Base-by-base conservation (phyloP, 2,113 vertebrate genomes). In the Tragelaphus imberbis region DNA sequence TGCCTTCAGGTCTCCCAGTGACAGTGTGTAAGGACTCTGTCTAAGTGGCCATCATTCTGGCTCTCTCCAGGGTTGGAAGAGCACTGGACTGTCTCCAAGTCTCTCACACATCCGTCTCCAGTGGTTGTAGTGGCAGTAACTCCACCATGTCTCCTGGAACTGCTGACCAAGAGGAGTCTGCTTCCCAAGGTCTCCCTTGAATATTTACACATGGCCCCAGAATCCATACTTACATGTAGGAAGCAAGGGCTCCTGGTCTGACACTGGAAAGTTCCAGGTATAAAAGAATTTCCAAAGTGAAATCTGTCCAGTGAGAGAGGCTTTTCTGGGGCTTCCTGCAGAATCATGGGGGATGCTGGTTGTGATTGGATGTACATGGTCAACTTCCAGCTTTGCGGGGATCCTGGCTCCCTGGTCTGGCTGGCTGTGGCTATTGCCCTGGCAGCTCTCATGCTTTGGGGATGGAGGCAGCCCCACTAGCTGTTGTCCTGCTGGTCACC, bases 371-470 rank as follows among this genome's bases (percentile, higher is more conserved):
- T 1, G 2, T 0, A 0, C 2, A 10, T 11, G 81, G 36, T 30
- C 12, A 8, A 1, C 21, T 3, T 58, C 14, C 13, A 6, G 55
- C 63, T n/a, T 14, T 1, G 5, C 0, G 2, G 88, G 58, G 49
- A 44, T 14, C 5, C 16, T 8, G 0, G 11, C 4, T 47, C 65
- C 61, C 40, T 0, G 11, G 21, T 25, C 10, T 11, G 25, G 47
- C 27, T 5, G 2, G 6, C 33, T 1, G 0, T 1, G 2, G 47
- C 4, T 21, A 28, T n/a, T 4, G 16, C 30, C 30, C 0, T 4
- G n/a, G 56, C 5, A 1, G 9, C 5, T 14, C 12, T 49, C 36
- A 11, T 9, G 10, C 77, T 21, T 23, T 13, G 0, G 25, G 49
- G 63, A 25, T 11, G 56, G 17, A 15, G 28, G 9, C 0, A 1